Percentiles rank a stretch among this genome's conserved stretches.
Conservation (phyloP, 2,797 vertebrate species). For the Tapirus indicus region DNA sequence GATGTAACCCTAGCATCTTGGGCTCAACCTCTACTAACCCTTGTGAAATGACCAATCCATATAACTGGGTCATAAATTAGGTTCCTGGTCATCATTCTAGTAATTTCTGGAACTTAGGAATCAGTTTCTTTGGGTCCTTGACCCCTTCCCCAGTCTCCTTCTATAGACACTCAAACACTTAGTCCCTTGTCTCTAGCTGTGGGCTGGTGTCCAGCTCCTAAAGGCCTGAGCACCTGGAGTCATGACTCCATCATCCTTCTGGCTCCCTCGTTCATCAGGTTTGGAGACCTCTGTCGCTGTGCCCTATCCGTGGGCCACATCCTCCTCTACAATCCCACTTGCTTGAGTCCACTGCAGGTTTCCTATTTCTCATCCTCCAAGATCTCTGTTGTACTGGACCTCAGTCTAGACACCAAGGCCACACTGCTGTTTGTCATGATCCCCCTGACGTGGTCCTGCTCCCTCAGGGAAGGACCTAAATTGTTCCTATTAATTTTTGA, state of each 20-base stretch:
- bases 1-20: not conserved
- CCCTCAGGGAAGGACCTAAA: not conserved
- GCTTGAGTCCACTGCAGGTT: not conserved
- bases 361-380: not conserved
- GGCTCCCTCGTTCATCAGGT: not conserved
- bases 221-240: not conserved
- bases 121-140: not conserved
- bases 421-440: not conserved
- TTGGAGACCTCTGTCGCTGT: not conserved
- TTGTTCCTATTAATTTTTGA: not conserved
- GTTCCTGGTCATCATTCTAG: not conserved
- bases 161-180: not conserved
- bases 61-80: not conserved
- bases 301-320: not conserved
- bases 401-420: not conserved
- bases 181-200: not conserved
- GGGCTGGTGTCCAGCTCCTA: not conserved
- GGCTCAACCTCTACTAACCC: not conserved
- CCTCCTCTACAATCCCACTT: not conserved
- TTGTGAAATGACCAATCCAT: not conserved
- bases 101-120: not conserved
- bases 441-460: not conserved
- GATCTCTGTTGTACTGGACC: not conserved
- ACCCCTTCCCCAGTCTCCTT: not conserved
- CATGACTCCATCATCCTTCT: not conserved